Evolutionary conservation across 2,113 vertebrate genomes (phyloP).

Genomic region (Cyphomyrus plagiostoma): DNA sequence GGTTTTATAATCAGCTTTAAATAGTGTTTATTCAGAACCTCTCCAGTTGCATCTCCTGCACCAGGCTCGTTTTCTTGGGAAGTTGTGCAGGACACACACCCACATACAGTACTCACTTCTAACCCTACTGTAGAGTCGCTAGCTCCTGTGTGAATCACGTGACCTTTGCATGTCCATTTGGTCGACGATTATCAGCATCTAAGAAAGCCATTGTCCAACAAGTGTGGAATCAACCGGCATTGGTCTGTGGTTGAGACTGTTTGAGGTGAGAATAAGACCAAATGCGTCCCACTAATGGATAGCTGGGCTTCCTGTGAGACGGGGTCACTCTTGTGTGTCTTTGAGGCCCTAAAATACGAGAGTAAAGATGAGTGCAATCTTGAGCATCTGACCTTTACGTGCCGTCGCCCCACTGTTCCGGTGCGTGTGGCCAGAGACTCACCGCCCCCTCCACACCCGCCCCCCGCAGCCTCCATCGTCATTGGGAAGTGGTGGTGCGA

Average conservation of each 20-base stretch:
- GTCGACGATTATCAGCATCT: neutral
- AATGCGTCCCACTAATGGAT: neutral
- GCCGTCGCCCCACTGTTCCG: neutral
- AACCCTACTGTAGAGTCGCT: neutral
- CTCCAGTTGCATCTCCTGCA: neutral
- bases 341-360: neutral
- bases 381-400: neutral
- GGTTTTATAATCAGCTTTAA: neutral
- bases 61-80: neutral
- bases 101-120: neutral
- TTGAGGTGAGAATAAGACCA: neutral
- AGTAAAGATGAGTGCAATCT: neutral
- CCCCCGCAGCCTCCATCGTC: conserved; percentile 81
- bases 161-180: neutral
- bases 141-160: neutral
- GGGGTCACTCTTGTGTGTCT: neutral
- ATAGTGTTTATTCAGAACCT: neutral
- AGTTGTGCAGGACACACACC: neutral
- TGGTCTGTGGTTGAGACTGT: neutral
- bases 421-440: neutral
- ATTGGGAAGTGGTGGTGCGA: conserved; percentile 99
- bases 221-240: neutral
- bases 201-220: neutral
- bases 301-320: no score
- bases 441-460: neutral